Conservation (phyloP, 1,140 invertebrate genomes). For the Contarinia nasturtii region DNA sequence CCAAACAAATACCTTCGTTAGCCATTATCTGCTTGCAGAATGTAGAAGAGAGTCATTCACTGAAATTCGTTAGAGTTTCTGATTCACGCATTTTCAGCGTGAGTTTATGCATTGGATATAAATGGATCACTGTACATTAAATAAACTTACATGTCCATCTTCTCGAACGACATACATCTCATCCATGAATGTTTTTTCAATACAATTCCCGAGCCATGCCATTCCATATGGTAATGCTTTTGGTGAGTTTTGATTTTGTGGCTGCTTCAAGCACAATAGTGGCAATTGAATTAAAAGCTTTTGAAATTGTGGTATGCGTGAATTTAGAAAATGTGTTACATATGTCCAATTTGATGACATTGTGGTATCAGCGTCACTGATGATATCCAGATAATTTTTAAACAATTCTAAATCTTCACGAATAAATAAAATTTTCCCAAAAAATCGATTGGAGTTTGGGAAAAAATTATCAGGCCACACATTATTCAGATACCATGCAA, state of each 20-base stretch:
- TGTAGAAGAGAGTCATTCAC: slow-evolving; percentile 26
- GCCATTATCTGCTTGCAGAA: slow-evolving; percentile 15
- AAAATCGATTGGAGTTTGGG: slow-evolving; percentile 61
- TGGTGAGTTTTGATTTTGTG: not conserved
- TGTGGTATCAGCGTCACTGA: slow-evolving; percentile 11
- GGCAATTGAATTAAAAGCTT: slow-evolving; percentile 6
- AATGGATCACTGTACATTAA: slow-evolving; percentile 30
- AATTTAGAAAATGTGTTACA: slow-evolving; percentile 18
- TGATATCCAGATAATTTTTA: slow-evolving; percentile 15
- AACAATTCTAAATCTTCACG: slow-evolving; percentile 19
- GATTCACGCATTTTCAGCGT: slow-evolving; percentile 38
- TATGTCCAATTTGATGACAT: slow-evolving; percentile 6
- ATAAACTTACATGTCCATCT: slow-evolving; percentile 1
- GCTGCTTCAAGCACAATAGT: not conserved
- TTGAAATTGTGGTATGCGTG: slow-evolving; percentile 14
- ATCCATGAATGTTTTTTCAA: slow-evolving; percentile 9
- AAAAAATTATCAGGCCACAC: slow-evolving; percentile 84
- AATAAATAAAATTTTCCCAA: slow-evolving; percentile 45
- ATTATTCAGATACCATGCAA: slow-evolving; percentile 90
- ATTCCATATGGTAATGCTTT: not conserved
- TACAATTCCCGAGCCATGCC: not conserved
- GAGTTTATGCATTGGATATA: slow-evolving; percentile 27
- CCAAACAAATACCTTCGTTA: slow-evolving; percentile 20
- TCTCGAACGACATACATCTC: slow-evolving; percentile 10
- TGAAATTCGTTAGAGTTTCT: slow-evolving; percentile 33